These are phyloP conservation scores for Belonocnema kinseyi DNA, from an alignment of 1,140 invertebrate species.

Conservation along the genomic window DNA sequence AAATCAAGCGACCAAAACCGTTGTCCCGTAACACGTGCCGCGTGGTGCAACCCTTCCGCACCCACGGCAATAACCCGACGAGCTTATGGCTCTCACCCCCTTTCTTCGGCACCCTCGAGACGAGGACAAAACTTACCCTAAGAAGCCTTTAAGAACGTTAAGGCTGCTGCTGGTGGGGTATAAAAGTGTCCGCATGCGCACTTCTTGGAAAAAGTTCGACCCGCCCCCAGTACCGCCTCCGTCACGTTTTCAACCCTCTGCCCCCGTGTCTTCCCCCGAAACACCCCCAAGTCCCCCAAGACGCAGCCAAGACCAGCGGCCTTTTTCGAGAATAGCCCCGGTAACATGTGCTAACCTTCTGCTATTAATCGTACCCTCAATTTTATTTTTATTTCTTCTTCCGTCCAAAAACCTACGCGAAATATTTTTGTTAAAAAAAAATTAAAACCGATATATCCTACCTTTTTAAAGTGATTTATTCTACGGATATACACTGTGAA, in stretches of 20 bases:
- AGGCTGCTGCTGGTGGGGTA: constrained; percentile 65
- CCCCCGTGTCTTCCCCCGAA: constrained; percentile 45
- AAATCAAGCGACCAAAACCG: constrained; percentile 28
- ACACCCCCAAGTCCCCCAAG: constrained; percentile 55
- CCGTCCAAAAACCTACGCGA: constrained; percentile 28
- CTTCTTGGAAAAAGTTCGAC: constrained; percentile 68
- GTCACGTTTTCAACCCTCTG: constrained; percentile 55
- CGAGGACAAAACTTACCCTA: constrained; percentile 73
- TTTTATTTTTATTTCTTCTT: constrained; percentile 41
- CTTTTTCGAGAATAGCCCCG: constrained; percentile 67
- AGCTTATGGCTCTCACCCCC: constrained; percentile 38
- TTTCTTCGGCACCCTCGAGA: constrained; percentile 57
- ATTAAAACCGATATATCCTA: not conserved
- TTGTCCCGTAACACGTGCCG: constrained; percentile 51
- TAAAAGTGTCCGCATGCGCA: constrained; percentile 75
- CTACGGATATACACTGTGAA: too few relatives aligned
- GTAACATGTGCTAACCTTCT: constrained; percentile 67
- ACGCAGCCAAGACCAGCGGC: constrained; percentile 57
- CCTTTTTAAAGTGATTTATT: not conserved
- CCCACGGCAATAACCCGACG: constrained; percentile 27
- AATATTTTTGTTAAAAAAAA: not conserved
- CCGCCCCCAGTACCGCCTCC: constrained; percentile 72
- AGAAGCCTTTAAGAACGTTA: constrained; percentile 75
- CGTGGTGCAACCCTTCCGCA: constrained; percentile 61
- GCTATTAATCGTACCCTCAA: constrained; percentile 56